Evolutionary conservation across 2,888 invertebrate genomes (phyloP).

Genomic region (Plagiodera versicolora): DNA sequence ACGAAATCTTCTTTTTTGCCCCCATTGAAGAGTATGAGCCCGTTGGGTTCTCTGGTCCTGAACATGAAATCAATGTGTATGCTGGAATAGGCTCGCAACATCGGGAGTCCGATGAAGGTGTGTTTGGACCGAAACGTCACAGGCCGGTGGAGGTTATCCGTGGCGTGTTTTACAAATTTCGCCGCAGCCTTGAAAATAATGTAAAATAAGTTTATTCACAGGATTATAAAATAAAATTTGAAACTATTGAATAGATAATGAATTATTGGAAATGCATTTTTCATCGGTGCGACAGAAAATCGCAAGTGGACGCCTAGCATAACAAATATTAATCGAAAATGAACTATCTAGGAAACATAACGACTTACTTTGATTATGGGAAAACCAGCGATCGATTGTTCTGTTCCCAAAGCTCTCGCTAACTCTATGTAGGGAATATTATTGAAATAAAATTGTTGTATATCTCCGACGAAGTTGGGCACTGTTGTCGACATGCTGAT

Average conservation of each 20-base stretch:
- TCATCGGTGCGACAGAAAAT: too few species aligned
- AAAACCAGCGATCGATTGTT: constrained; percentile 56
- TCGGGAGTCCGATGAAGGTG: constrained; percentile 86
- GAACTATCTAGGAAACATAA: too few species aligned
- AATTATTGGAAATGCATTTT: too few species aligned
- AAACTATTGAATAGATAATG: too few species aligned
- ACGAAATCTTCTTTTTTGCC: constrained; percentile 91
- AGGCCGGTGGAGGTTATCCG: constrained; percentile 78
- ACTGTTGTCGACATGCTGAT: constrained; percentile 77
- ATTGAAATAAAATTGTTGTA: constrained; percentile 92
- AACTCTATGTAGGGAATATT: constrained; percentile 80
- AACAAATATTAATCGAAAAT: too few species aligned
- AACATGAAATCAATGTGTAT: constrained; percentile 83
- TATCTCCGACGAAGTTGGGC: constrained; percentile 86
- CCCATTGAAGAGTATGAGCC: constrained; percentile 87
- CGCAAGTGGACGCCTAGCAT: too few species aligned
- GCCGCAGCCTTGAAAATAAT: constrained; percentile 61
- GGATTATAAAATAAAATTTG: too few species aligned
- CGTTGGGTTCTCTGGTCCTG: constrained; percentile 81
- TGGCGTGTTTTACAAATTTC: constrained; percentile 74
- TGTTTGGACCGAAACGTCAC: constrained; percentile 92
- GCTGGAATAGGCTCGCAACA: constrained; percentile 81
- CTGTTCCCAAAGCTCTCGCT: constrained; percentile 67
- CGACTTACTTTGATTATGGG: constrained; percentile 53
- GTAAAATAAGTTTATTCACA: too few species aligned